Evolutionary conservation across 2,113 vertebrate species (phyloP), one percentile per base, ranked within the genome.

Genomic region (Heliornis fulica): DNA sequence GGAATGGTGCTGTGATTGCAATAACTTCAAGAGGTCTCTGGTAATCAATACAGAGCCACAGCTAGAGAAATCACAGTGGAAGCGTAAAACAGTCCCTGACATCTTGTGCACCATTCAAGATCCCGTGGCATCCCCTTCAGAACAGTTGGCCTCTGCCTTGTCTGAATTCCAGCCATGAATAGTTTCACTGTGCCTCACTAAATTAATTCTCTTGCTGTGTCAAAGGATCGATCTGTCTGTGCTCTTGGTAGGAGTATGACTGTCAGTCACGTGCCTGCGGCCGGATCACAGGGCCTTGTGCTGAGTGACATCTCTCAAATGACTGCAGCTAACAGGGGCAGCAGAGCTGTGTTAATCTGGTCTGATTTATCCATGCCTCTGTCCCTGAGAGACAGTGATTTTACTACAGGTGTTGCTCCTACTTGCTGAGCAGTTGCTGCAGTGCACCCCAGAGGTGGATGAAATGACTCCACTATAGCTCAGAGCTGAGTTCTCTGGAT

Each of bases 381-480:
- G 15, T 4, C 45, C 69, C 60, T 61, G 41, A 38, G 12, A 4
- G 15, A 21, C 3, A 56, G 25, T 12, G 29, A 5, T 57, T 66
- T 72, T 8, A 7, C 45, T 26, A 13, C 38, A 2, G 2, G 38
- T 34, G 3, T 38, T 3, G 17, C 22, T 51, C 10, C 68, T 59
- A 3, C 5, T 38, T 11, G 4, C 38, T 34, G 4, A 69, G 77
- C 43, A 38, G 68, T 36, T 46, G 71, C 85, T 66, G 65, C 88
- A 45, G 0, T 5, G n/a, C 0, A 1, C 20, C 80, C 43, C 32
- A 4, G 48, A 0, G 7, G 13, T 17, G 26, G 8, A 1, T 54
- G 48, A 29, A 60, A 2, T 48, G 10, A 53, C 40, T 75, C 56
- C 59, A 8, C 8, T 64, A 3, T 1, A 32, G 46, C 38, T 72